A percentile compares a stretch with the other conserved stretches of the same genome.
phyloP scores from a whole-genome alignment of 2,797 vertebrate species.

The Lutjanus argentimaculatus region DNA sequence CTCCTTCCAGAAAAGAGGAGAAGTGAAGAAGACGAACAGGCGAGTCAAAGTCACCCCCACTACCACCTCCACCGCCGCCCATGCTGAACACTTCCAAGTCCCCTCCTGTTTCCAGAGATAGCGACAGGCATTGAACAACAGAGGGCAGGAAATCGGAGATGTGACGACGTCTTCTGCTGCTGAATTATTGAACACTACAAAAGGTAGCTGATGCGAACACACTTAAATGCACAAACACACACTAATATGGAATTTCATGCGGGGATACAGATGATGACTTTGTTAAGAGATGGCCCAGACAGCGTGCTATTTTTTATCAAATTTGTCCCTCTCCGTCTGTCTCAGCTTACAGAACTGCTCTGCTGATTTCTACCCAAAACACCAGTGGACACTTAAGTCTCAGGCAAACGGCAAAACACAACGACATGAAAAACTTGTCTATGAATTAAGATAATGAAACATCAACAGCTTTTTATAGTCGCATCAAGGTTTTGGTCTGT shows the following conservation, averaged over 20 bases:
- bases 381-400: not conserved
- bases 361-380: not conserved
- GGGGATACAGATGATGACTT: slow-evolving; percentile 54
- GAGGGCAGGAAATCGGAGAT: slow-evolving; percentile 70
- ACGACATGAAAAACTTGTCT: no score
- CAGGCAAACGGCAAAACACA: slow-evolving; percentile 1
- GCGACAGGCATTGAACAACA: slow-evolving; percentile 56
- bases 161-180: slow-evolving; percentile 59
- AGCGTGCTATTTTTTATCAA: slow-evolving; percentile 36
- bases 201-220: slow-evolving; percentile 47
- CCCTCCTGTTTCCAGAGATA: slow-evolving; percentile 62
- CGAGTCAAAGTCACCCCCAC: slow-evolving; percentile 26
- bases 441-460: no score
- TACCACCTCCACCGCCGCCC: not conserved
- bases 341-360: not conserved
- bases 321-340: not conserved
- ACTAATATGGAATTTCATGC: slow-evolving; percentile 68
- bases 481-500: no score
- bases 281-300: slow-evolving; percentile 58
- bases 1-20: slow-evolving; percentile 29
- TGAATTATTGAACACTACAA: slow-evolving; percentile 78
- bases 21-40: slow-evolving; percentile 12
- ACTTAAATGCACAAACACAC: slow-evolving; percentile 60
- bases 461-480: no score
- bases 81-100: slow-evolving; percentile 26